Conservation (phyloP, 2,888 invertebrate species). For the Alcis repandata region DNA sequence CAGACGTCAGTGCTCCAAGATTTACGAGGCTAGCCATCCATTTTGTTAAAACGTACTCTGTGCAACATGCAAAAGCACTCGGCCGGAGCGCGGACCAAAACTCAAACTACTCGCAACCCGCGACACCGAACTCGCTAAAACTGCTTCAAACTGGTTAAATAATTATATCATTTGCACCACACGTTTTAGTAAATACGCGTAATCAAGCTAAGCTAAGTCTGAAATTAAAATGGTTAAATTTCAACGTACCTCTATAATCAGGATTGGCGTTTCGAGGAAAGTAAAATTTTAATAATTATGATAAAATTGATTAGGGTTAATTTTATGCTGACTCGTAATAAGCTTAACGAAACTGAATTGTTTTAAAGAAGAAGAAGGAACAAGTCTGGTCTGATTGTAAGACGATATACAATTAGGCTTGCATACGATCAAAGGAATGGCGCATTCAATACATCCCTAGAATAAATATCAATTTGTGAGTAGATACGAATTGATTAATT, state of each 20-base stretch:
- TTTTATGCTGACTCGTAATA: neutral
- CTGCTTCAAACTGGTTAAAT: slow-evolving; percentile 24
- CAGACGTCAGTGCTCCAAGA: slow-evolving; percentile 68
- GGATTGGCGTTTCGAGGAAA: neutral
- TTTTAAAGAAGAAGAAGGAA: neutral
- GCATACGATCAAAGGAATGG: too few relatives aligned
- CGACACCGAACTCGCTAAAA: slow-evolving; percentile 40
- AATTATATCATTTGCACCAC: slow-evolving; percentile 11
- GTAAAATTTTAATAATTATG: neutral
- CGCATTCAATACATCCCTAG: too few relatives aligned
- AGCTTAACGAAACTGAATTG: neutral
- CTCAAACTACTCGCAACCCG: slow-evolving; percentile 45
- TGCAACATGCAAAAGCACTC: slow-evolving; percentile 80
- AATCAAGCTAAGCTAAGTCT: too few relatives aligned
- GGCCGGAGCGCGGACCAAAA: slow-evolving; percentile 57
- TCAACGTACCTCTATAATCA: too few relatives aligned
- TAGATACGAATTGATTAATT: too few relatives aligned
- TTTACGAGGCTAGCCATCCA: slow-evolving; percentile 72
- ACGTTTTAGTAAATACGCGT: neutral
- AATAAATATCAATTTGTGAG: too few relatives aligned
- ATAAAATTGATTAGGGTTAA: neutral
- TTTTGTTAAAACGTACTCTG: slow-evolving; percentile 74
- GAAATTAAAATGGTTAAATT: too few relatives aligned
- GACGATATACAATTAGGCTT: too few relatives aligned
- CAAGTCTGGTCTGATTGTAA: too few relatives aligned